Percentiles rank a stretch among this genome's conserved stretches.
phyloP scores from a whole-genome alignment of 2,888 invertebrate species.

The Leptopilina drosophilae region DNA sequence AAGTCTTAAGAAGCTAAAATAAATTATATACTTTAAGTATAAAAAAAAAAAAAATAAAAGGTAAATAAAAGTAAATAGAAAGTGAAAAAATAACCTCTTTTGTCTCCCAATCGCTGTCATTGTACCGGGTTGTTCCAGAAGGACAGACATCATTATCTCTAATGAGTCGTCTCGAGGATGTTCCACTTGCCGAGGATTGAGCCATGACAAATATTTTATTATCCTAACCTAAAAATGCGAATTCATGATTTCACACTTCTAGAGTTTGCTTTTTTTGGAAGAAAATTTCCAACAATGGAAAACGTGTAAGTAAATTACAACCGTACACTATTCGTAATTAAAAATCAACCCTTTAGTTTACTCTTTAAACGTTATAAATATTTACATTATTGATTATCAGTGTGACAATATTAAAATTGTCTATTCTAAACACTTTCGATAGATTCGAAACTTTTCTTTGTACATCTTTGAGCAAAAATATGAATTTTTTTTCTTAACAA shows the following conservation, averaged over 20 bases:
- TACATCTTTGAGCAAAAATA: not conserved
- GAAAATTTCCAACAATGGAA: conserved; percentile 1
- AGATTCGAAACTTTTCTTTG: not conserved
- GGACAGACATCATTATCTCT: conserved; percentile 82
- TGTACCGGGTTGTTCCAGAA: conserved; percentile 81
- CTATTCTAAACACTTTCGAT: not conserved
- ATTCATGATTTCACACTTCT: not conserved
- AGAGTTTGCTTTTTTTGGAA: not conserved
- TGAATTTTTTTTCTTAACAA: not conserved
- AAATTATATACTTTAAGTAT: too few species aligned
- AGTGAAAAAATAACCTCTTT: conserved; percentile 80
- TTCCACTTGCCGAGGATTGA: conserved; percentile 81
- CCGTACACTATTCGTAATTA: not conserved
- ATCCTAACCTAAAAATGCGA: conserved; percentile 12
- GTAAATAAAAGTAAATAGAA: not conserved
- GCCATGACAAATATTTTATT: conserved; percentile 76
- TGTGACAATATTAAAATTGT: not conserved
- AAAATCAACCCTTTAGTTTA: not conserved
- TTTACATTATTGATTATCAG: not conserved
- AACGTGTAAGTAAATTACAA: not conserved
- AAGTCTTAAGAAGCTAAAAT: too few species aligned
- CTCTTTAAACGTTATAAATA: not conserved
- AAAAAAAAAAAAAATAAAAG: too few species aligned
- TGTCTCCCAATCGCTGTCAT: conserved; percentile 87
- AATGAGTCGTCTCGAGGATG: conserved; percentile 81